A percentile compares a stretch with the other conserved stretches of the same genome.
Evolutionary conservation across 2,797 vertebrate species (phyloP).

Genomic region (Eulemur mongoz): DNA sequence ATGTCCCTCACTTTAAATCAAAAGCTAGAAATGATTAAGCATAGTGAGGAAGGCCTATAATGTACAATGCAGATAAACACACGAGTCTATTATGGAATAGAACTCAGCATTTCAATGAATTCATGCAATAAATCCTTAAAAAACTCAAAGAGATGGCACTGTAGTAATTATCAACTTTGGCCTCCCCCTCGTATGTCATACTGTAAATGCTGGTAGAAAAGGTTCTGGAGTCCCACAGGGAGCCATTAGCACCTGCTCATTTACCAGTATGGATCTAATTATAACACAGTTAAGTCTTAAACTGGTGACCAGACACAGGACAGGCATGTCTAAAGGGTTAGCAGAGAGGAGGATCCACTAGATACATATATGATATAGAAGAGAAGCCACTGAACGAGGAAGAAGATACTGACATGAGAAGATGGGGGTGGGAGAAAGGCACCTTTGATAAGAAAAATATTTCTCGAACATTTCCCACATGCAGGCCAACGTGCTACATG

Average conservation of each 20-base stretch:
- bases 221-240: not conserved
- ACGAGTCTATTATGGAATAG: not conserved
- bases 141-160: not conserved
- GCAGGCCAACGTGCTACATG: not conserved
- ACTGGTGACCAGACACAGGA: not conserved
- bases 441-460: not conserved
- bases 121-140: slow-evolving; percentile 36
- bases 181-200: not conserved
- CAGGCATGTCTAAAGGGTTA: not conserved
- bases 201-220: not conserved
- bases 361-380: not conserved
- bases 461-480: not conserved
- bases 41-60: not conserved
- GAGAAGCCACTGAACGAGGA: not conserved
- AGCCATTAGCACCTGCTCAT: slow-evolving; percentile 8
- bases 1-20: not conserved
- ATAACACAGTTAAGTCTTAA: not conserved
- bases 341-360: not conserved
- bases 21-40: not conserved
- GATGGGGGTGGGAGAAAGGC: not conserved
- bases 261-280: not conserved
- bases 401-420: not conserved
- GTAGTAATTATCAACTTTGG: not conserved
- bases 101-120: slow-evolving; percentile 37
- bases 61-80: not conserved